phyloP scores from a whole-genome alignment of 2,888 invertebrate genomes.

The Mimas tiliae region DNA sequence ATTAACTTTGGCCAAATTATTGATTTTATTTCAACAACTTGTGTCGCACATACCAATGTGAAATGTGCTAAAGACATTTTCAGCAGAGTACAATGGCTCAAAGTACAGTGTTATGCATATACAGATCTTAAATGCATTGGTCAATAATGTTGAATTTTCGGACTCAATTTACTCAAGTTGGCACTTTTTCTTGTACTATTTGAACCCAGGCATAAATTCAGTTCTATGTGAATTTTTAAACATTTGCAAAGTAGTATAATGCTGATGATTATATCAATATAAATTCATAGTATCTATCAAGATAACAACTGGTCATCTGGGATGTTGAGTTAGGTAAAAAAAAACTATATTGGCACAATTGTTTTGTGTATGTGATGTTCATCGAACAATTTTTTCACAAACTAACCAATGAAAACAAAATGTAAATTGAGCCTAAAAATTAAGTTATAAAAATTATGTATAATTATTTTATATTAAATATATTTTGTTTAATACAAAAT shows the following conservation, averaged over 20 bases:
- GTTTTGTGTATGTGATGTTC: too few species aligned
- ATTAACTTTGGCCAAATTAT: background rate
- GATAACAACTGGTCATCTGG: too few species aligned
- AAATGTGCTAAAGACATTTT: background rate
- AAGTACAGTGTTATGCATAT: background rate
- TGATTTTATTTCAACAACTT: background rate
- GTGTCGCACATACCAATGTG: background rate
- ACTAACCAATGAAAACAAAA: too few species aligned
- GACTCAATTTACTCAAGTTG: background rate
- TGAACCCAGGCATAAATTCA: background rate
- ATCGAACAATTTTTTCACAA: too few species aligned
- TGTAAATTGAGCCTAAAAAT: too few species aligned
- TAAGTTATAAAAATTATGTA: too few species aligned
- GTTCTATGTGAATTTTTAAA: background rate
- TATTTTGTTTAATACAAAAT: too few species aligned
- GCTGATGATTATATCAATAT: too few species aligned
- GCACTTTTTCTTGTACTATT: background rate
- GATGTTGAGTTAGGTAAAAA: too few species aligned
- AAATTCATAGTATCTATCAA: too few species aligned
- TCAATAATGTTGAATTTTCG: slow-evolving; percentile 9
- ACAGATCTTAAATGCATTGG: background rate
- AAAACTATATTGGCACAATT: too few species aligned
- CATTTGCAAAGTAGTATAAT: background rate
- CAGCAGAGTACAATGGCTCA: background rate
- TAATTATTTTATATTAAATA: too few species aligned